A percentile compares a stretch with the other conserved stretches of the same genome.
Conservation (phyloP, 2,888 invertebrate species). For the Drosophila birchii region DNA sequence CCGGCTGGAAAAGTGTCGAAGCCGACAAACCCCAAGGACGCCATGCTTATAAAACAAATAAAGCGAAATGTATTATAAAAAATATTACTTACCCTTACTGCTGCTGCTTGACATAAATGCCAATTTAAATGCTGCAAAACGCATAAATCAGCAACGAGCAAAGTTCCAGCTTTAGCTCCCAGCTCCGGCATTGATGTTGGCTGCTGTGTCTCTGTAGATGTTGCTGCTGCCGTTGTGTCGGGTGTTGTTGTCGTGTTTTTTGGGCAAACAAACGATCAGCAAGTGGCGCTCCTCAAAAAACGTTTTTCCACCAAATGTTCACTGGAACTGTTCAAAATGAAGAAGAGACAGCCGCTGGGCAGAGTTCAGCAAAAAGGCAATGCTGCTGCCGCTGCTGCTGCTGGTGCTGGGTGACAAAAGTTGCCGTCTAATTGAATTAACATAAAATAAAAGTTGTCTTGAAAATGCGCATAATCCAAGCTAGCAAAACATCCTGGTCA, state of each 20-base stretch:
- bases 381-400: constrained; percentile 10
- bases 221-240: constrained; percentile 23
- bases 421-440: constrained; percentile 73
- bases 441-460: constrained; percentile 67
- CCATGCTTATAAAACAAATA: constrained; percentile 70
- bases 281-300: constrained; percentile 79
- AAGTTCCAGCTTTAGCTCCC: constrained; percentile 9
- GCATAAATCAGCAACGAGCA: constrained; percentile 74
- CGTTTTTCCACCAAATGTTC: constrained; percentile 47
- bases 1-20: constrained; percentile 75
- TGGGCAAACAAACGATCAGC: constrained; percentile 72
- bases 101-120: constrained; percentile 79
- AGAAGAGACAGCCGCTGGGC: constrained; percentile 68
- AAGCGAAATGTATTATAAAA: constrained; percentile 76
- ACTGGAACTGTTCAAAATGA: constrained; percentile 57
- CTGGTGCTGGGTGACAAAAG: constrained; percentile 51
- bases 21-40: constrained; percentile 68
- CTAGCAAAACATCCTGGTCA: constrained; percentile 64
- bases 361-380: constrained; percentile 48
- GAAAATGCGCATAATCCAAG: constrained; percentile 65
- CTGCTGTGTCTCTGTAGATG: constrained; percentile 27
- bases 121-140: constrained; percentile 82
- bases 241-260: constrained; percentile 64
- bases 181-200: constrained; percentile 36
- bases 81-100: constrained; percentile 77